Evolutionary conservation across 2,888 invertebrate genomes (phyloP).

Genomic region (Exephanes ischioxanthus): DNA sequence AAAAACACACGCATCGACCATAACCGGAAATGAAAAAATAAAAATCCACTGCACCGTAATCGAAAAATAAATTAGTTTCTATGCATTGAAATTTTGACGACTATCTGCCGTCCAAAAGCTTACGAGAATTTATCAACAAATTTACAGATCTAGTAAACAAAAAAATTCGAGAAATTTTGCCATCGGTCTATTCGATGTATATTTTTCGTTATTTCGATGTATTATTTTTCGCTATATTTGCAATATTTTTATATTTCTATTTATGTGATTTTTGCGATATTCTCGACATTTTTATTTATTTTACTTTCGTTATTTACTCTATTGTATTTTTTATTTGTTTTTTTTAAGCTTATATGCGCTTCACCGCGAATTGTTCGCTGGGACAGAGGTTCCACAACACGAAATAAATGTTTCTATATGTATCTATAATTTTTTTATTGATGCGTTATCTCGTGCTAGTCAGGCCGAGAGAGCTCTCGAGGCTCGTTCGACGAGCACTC

Average conservation of each 20-base stretch:
- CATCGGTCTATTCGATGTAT: neutral
- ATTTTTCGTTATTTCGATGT: neutral
- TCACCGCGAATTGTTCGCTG: no score
- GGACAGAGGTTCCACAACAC: no score
- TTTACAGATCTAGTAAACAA: neutral
- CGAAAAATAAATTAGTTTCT: neutral
- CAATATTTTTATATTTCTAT: no score
- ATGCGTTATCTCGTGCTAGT: neutral
- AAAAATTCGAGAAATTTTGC: neutral
- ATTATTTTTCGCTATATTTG: no score
- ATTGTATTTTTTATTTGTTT: no score
- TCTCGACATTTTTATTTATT: no score
- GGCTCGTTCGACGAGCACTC: neutral
- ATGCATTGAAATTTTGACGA: neutral
- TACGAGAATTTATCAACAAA: neutral
- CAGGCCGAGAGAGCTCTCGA: neutral
- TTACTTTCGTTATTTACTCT: no score
- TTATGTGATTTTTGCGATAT: no score
- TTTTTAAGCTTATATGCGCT: no score
- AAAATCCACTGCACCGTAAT: constrained; percentile 10
- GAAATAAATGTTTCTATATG: no score
- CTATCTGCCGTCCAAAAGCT: neutral
- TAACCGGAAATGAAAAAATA: neutral
- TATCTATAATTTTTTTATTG: neutral
- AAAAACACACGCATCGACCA: neutral